Conservation (phyloP, 2,888 invertebrate genomes). For the Harpagoxenus sublaevis region DNA sequence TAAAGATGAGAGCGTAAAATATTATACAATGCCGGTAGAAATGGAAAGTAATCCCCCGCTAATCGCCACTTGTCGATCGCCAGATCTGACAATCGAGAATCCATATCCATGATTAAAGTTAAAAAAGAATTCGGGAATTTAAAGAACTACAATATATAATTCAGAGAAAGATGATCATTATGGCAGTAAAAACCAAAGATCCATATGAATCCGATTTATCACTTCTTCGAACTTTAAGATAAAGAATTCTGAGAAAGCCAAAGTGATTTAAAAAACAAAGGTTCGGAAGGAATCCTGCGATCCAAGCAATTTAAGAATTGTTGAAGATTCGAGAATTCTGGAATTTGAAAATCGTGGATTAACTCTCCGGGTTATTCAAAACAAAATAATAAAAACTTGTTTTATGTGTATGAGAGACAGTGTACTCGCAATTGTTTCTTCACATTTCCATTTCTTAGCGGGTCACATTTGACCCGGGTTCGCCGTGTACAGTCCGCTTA, state of each 20-base stretch:
- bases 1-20: slow-evolving; percentile 19
- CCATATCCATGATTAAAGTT: not conserved
- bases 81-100: not conserved
- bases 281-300: not conserved
- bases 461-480: not conserved
- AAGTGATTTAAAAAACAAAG: not conserved
- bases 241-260: not conserved
- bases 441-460: not conserved
- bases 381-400: not conserved
- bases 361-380: not conserved
- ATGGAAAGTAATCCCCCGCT: not conserved
- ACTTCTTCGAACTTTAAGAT: not conserved
- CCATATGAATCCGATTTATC: not conserved
- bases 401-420: not conserved
- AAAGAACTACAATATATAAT: not conserved
- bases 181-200: not conserved
- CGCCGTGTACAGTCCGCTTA: not conserved
- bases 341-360: not conserved
- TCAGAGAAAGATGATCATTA: not conserved
- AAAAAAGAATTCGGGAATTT: not conserved
- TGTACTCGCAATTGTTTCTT: not conserved
- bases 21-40: not conserved
- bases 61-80: not conserved
- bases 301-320: not conserved
- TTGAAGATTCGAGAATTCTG: not conserved